These are phyloP conservation scores for Rotaria magnacalcarata DNA, from an alignment of 2,888 invertebrate genomes.

Conservation along the genomic window DNA sequence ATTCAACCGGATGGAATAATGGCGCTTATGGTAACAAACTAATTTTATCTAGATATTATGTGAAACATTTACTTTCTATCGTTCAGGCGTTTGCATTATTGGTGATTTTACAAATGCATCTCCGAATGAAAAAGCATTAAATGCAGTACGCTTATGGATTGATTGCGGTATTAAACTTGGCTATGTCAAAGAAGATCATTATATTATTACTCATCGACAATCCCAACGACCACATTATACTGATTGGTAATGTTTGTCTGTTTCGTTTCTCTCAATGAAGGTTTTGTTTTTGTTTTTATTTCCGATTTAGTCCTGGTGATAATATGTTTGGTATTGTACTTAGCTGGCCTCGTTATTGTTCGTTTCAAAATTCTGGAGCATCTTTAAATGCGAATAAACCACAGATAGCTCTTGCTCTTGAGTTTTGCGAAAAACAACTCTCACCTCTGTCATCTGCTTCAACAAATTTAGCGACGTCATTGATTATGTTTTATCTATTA, in stretches of 20 bases:
- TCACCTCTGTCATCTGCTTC: background rate
- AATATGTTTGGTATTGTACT: background rate
- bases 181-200: constrained; percentile 50
- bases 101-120: constrained; percentile 51
- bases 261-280: background rate
- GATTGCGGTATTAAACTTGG: constrained; percentile 50
- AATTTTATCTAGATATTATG: background rate
- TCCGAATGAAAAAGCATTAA: constrained; percentile 51
- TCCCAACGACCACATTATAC: background rate
- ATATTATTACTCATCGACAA: constrained; percentile 51
- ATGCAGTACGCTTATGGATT: constrained; percentile 51
- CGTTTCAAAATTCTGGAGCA: background rate
- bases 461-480: background rate
- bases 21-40: constrained; percentile 42
- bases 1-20: constrained; percentile 62
- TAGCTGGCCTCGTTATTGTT: background rate
- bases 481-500: background rate
- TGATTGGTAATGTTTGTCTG: background rate
- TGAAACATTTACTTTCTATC: background rate
- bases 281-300: background rate
- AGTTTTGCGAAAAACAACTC: background rate
- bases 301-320: background rate
- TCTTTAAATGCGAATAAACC: background rate
- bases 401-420: background rate
- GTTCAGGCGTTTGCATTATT: constrained; percentile 52